A percentile compares a stretch with the other conserved stretches of the same genome.
These are phyloP conservation scores for Chamaetylas fuelleborni DNA, from an alignment of 2,113 vertebrate species.

Conservation along the genomic window DNA sequence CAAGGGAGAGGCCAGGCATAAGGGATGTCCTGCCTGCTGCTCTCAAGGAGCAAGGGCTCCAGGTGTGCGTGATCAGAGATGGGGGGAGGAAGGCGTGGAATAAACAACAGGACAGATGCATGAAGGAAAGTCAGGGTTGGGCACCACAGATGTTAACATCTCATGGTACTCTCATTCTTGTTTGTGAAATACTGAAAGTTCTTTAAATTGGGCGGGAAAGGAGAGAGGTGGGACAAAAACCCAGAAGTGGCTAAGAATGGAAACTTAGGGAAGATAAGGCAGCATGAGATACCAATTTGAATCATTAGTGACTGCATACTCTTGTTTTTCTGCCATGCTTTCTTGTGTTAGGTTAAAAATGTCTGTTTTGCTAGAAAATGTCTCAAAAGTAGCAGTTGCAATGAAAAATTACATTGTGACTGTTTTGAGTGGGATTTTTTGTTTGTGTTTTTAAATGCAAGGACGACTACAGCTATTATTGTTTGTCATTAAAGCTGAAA, in stretches of 20 bases:
- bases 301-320: background rate
- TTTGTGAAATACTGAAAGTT: background rate
- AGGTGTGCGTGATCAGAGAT: background rate
- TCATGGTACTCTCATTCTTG: background rate
- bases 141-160: background rate
- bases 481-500: background rate
- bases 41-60: background rate
- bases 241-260: background rate
- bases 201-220: background rate
- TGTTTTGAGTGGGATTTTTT: background rate
- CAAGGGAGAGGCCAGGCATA: background rate
- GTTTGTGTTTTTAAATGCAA: background rate
- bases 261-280: background rate
- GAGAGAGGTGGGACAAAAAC: fast-evolving
- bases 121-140: background rate
- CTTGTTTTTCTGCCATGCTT: background rate
- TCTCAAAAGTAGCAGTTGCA: background rate
- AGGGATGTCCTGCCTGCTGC: background rate
- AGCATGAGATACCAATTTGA: background rate
- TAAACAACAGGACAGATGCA: background rate
- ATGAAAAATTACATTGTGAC: background rate
- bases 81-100: fast-evolving
- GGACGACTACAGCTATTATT: background rate
- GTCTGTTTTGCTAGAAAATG: background rate
- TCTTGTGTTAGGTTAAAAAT: background rate